Percentiles rank a stretch among this genome's conserved stretches.
Conservation (phyloP, 2,888 invertebrate genomes). For the Dendrolimus pini region DNA sequence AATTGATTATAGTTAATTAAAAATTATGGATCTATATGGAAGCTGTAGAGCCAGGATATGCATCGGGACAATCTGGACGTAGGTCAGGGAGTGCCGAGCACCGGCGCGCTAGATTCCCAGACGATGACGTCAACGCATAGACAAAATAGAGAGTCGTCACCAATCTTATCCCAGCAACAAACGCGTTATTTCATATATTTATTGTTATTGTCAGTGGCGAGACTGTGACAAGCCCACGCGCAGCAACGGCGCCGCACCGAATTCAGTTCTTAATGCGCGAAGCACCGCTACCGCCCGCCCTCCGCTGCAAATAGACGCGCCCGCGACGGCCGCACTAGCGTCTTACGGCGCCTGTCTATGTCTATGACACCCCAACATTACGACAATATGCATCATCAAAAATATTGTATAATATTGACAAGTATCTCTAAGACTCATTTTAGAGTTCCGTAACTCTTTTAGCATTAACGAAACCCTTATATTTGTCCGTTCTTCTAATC, state of each 20-base stretch:
- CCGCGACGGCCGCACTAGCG: background rate
- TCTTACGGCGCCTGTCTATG: constrained; percentile 1
- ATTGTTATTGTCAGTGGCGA: constrained; percentile 70
- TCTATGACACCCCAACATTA: too few relatives aligned
- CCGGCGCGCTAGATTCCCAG: constrained; percentile 67
- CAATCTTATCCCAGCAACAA: constrained; percentile 61
- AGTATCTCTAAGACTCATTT: too few relatives aligned
- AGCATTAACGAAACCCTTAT: too few relatives aligned
- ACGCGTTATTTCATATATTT: constrained; percentile 69
- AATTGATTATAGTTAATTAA: too few relatives aligned
- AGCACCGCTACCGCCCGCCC: constrained; percentile 25
- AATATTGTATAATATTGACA: too few relatives aligned
- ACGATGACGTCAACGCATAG: constrained; percentile 68
- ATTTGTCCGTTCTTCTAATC: too few relatives aligned
- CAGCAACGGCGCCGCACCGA: constrained; percentile 37
- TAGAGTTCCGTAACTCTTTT: too few relatives aligned
- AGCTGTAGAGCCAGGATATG: constrained; percentile 25
- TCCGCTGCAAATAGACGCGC: constrained; percentile 45
- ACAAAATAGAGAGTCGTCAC: constrained; percentile 71
- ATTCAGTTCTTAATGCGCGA: constrained; percentile 42
- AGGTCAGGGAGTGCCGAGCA: constrained; percentile 62
- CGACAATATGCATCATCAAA: too few relatives aligned
- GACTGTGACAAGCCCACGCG: constrained; percentile 71
- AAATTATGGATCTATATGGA: constrained; percentile 12
- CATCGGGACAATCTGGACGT: constrained; percentile 49